phyloP scores from a whole-genome alignment of 2,888 invertebrate genomes.

The Amblyjoppa proteus region DNA sequence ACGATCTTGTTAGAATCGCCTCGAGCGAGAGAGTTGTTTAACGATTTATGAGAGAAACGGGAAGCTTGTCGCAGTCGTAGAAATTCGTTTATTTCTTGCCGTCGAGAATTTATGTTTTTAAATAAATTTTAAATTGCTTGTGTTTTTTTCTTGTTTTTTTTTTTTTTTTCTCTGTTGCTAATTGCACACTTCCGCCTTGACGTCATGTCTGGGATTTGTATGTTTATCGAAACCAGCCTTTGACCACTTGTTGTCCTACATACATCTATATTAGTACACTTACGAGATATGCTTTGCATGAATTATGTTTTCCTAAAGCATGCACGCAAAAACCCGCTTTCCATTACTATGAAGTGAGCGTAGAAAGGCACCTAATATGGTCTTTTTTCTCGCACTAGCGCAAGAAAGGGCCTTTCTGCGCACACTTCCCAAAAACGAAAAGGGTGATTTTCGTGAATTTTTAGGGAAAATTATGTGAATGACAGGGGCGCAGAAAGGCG shows the following conservation, averaged over 20 bases:
- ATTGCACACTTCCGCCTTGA: background rate
- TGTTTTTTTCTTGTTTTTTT: background rate
- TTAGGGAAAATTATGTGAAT: too few species aligned
- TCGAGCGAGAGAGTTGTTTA: constrained; percentile 46
- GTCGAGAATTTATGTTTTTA: background rate
- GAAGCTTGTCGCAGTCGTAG: constrained; percentile 28
- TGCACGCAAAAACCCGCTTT: too few species aligned
- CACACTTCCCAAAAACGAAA: too few species aligned
- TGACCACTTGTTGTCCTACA: background rate
- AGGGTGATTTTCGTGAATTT: too few species aligned
- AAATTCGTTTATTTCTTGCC: constrained; percentile 58
- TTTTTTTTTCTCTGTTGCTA: background rate
- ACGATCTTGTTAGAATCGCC: constrained; percentile 51
- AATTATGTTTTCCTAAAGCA: too few species aligned
- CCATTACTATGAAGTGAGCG: too few species aligned
- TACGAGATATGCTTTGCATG: too few species aligned
- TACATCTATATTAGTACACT: background rate
- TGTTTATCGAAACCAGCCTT: background rate
- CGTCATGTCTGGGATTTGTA: background rate
- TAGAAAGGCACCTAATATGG: too few species aligned
- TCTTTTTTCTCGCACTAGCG: too few species aligned
- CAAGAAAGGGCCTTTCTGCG: too few species aligned
- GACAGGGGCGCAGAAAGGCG: too few species aligned
- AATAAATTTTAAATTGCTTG: constrained; percentile 32
- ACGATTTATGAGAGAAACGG: constrained; percentile 59